Conservation (phyloP, 2,888 invertebrate species). For the Drosophila vallismaia region DNA sequence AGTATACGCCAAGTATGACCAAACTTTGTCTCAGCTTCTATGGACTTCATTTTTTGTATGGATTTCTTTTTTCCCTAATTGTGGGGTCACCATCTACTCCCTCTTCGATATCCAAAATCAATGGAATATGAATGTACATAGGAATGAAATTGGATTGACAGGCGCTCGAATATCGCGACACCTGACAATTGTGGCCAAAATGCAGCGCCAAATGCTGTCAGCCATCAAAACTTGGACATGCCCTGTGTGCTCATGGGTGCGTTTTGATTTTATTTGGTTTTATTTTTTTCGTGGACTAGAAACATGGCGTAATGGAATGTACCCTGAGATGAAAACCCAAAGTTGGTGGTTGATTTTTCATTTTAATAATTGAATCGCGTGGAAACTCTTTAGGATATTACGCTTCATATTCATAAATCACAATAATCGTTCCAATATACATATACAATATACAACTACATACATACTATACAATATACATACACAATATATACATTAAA, state of each 20-base stretch:
- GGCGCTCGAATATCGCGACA: constrained; percentile 73
- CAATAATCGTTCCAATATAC: too few species aligned
- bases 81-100: neutral
- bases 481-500: too few species aligned
- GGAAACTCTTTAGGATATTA: too few species aligned
- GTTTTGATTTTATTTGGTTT: constrained; percentile 2
- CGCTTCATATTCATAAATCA: too few species aligned
- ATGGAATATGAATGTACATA: neutral
- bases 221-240: constrained; percentile 64
- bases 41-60: neutral
- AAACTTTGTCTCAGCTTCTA: neutral
- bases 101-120: neutral
- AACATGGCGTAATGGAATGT: constrained; percentile 63
- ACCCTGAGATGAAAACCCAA: constrained; percentile 4
- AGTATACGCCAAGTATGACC: neutral
- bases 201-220: constrained; percentile 72
- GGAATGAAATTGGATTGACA: constrained; percentile 66
- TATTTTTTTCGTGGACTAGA: constrained; percentile 57
- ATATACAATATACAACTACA: too few species aligned
- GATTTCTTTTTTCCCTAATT: neutral
- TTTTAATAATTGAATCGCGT: too few species aligned
- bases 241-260: constrained; percentile 4
- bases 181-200: constrained; percentile 76
- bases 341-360: neutral
- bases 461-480: too few species aligned